phyloP scores from a whole-genome alignment of 2,113 vertebrate genomes.

The Sylvietta virens region DNA sequence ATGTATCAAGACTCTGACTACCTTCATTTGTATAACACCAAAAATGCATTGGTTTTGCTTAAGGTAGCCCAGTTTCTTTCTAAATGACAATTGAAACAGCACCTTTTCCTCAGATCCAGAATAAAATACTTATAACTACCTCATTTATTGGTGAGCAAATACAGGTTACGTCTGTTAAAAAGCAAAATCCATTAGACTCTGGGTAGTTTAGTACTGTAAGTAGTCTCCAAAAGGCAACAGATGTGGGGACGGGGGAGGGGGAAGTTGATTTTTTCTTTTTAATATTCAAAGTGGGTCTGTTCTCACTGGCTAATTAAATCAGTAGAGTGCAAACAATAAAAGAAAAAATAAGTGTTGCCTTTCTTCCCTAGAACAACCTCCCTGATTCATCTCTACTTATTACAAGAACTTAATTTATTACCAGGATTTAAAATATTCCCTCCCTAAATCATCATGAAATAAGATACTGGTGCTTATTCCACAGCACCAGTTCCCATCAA shows the following conservation, averaged over 20 bases:
- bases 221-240: slow-evolving; percentile 41
- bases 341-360: slow-evolving; percentile 41
- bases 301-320: slow-evolving; percentile 61
- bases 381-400: not conserved
- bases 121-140: not conserved
- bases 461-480: not conserved
- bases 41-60: not conserved
- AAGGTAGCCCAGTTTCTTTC: not conserved
- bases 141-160: not conserved
- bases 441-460: not conserved
- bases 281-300: slow-evolving; percentile 55
- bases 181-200: not conserved
- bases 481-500: not conserved
- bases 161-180: not conserved
- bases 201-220: not conserved
- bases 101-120: not conserved
- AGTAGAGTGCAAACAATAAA: slow-evolving; percentile 53
- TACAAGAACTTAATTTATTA: not conserved
- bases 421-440: not conserved
- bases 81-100: not conserved
- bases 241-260: slow-evolving; percentile 20
- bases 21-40: not conserved
- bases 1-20: not conserved
- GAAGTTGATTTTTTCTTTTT: slow-evolving; percentile 38
- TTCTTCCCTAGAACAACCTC: slow-evolving; percentile 17